phyloP scores from a whole-genome alignment of 2,113 vertebrate species.

The Bostrychus sinensis region DNA sequence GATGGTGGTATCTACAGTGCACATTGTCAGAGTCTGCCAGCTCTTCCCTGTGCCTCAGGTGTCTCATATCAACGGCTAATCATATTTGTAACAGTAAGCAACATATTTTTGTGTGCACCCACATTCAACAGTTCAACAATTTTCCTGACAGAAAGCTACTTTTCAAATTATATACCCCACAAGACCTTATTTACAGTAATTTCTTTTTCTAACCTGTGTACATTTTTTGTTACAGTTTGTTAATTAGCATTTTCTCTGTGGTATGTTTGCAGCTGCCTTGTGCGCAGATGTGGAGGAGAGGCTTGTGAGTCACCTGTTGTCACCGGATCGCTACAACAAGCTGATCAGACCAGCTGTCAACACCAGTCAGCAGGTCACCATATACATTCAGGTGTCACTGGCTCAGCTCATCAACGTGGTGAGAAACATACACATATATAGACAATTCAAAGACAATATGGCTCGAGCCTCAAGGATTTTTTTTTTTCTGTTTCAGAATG shows the following conservation, averaged over 20 bases:
- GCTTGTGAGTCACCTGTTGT: conserved; percentile 78
- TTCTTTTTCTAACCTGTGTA: conserved; percentile 9
- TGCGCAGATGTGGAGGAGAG: conserved; percentile 79
- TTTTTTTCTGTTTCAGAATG: conserved; percentile 74
- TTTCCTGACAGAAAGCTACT: background rate
- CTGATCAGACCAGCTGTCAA: conserved; percentile 82
- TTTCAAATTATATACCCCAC: too few species aligned
- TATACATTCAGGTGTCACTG: conserved; percentile 81
- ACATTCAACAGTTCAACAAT: background rate
- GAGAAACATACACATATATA: conserved; percentile 32
- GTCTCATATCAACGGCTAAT: background rate
- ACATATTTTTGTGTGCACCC: background rate
- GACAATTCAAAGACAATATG: background rate
- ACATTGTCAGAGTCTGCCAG: background rate
- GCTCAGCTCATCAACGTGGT: conserved; percentile 85
- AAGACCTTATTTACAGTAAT: background rate
- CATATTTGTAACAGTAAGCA: background rate
- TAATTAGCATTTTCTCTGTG: background rate
- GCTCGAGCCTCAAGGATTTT: background rate
- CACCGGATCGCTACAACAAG: conserved; percentile 82
- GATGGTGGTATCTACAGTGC: conserved; percentile 1
- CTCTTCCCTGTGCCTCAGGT: background rate
- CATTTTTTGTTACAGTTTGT: background rate
- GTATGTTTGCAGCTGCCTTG: conserved; percentile 57
- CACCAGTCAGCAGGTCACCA: conserved; percentile 83